These are phyloP conservation scores for Epinephelus fuscoguttatus DNA, from an alignment of 2,113 vertebrate genomes.

Conservation along the genomic window DNA sequence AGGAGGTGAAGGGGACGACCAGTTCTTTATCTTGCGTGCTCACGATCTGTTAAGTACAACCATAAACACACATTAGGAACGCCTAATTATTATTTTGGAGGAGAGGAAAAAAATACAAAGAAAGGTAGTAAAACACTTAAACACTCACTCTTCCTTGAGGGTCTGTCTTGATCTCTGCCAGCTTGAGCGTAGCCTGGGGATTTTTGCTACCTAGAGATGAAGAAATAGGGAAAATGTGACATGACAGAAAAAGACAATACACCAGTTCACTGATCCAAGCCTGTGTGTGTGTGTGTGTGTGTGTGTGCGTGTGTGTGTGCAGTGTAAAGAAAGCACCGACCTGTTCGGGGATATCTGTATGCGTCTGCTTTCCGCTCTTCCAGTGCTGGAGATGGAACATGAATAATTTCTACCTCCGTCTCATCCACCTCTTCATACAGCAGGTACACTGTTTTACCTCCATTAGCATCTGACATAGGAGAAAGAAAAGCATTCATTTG, in stretches of 20 bases:
- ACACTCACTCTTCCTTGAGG: conserved; percentile 89
- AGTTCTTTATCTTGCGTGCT: conserved; percentile 92
- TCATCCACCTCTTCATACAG: conserved; percentile 98
- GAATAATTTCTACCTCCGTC: conserved; percentile 96
- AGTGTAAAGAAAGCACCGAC: conserved; percentile 70
- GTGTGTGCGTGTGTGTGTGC: not conserved
- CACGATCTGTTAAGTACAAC: conserved; percentile 85
- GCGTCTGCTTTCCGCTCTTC: conserved; percentile 97
- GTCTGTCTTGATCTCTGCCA: conserved; percentile 92
- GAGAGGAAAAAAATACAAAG: not conserved
- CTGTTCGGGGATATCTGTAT: conserved; percentile 96
- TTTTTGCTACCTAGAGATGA: conserved; percentile 93
- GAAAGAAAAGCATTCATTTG: not conserved
- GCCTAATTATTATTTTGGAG: not conserved
- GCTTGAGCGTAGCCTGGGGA: conserved; percentile 92
- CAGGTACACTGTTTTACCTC: conserved; percentile 88
- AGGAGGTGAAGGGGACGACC: conserved; percentile 87
- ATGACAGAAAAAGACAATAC: not conserved
- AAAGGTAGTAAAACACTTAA: conserved; percentile 59
- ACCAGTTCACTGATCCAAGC: not conserved
- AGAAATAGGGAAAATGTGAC: not conserved
- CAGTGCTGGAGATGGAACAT: conserved; percentile 94
- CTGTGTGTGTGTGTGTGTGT: too few relatives aligned
- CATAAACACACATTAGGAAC: conserved; percentile 11
- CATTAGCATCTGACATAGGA: conserved; percentile 83